Percentiles rank a stretch among this genome's conserved stretches.
phyloP scores from a whole-genome alignment of 1,140 invertebrate species.

The Drosophila lowei region DNA sequence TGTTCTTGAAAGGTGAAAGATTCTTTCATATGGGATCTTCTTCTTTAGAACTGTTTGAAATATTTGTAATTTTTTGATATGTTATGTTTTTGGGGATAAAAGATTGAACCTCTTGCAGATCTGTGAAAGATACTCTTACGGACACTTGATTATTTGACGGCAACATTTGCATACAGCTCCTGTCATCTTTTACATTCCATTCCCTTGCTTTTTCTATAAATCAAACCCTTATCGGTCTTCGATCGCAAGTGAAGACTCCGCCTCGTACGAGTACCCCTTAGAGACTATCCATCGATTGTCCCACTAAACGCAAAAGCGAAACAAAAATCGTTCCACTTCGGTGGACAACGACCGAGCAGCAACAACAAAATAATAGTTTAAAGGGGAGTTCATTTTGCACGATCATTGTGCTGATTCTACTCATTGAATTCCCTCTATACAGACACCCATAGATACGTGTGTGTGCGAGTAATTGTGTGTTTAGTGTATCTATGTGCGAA shows the following conservation, averaged over 20 bases:
- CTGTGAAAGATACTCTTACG: too few species aligned
- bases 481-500: not conserved
- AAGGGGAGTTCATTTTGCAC: conserved; percentile 64
- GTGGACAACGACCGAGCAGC: conserved; percentile 29
- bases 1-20: too few species aligned
- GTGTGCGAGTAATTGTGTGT: conserved; percentile 19
- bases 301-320: conserved; percentile 40
- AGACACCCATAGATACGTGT: not conserved
- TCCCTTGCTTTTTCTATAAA: conserved; percentile 23
- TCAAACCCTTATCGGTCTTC: conserved; percentile 36
- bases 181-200: too few species aligned
- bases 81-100: too few species aligned
- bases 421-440: conserved; percentile 51
- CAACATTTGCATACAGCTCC: too few species aligned
- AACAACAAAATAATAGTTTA: conserved; percentile 47
- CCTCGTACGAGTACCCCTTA: conserved; percentile 10
- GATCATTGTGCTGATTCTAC: conserved; percentile 72
- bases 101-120: too few species aligned
- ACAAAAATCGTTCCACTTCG: conserved; percentile 66
- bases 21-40: too few species aligned
- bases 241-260: too few species aligned
- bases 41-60: too few species aligned
- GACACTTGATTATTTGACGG: too few species aligned
- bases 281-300: conserved; percentile 33
- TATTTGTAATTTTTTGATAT: too few species aligned